Base-by-base conservation (phyloP, 2,797 vertebrate species). In the Mus minutoides region DNA sequence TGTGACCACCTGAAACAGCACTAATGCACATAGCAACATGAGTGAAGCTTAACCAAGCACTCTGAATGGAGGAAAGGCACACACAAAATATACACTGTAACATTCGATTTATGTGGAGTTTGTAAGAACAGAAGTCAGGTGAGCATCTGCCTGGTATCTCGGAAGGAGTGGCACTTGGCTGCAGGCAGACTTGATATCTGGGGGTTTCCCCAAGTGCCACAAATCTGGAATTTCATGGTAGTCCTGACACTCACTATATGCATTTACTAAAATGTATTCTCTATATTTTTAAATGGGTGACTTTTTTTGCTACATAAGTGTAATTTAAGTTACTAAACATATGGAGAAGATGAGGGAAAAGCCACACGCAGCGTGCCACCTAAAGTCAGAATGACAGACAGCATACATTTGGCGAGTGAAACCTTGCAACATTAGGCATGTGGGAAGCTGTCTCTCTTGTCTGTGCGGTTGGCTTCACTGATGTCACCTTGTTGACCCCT, bases 251-350 rank as follows among this genome's bases (percentile, higher is more conserved):
- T 49, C 31, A 62, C 16, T 91, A 19, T 54, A 37, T 46, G 58
- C 40, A 92, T 82, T 80, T 88, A 96, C 16, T 89, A 83, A 80
- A 82, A 79, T 46, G 78, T 6, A 76, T 92, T 93, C n/a, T 93
- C 29, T 31, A 29, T 60, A 71, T 93, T 82, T 49, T 96, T 85
- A 95, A 79, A 75, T 89, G 19, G 34, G 14, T 83, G 13, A 9
- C 40, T 92, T 93, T 88, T 93, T 93, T 60, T 54, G 3, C 13
- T 76, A 1, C 64, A 3, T 76, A 37, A 7, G 2, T 71, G 52
- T 85, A 26, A 64, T 31, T 94, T 14, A 90, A 69, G 86, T 7
- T 75, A 62, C 52, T 86, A 73, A 88, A 91, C 92, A 82, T 71
- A 24, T 16, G 52, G 34, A 80, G 24, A 49, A 49, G 1, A 24